Conservation (phyloP, 2,797 vertebrate species). For the Harpagifer antarcticus region DNA sequence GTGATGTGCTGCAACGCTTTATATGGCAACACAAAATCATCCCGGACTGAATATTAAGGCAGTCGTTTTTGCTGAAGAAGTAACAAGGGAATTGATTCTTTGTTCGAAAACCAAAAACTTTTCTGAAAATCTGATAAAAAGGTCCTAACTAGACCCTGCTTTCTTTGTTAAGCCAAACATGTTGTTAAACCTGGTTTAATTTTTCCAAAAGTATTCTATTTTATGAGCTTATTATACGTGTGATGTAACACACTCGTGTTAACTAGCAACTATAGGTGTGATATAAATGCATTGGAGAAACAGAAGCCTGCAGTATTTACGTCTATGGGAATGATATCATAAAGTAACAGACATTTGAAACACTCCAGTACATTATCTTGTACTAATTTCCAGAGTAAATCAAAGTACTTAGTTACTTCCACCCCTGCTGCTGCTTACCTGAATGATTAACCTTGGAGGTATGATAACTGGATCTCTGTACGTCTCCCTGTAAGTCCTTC, state of each 20-base stretch:
- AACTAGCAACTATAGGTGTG: background rate
- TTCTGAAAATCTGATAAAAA: too few relatives aligned
- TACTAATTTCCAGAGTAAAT: too few relatives aligned
- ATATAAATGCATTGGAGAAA: background rate
- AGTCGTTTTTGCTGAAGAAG: slow-evolving; percentile 9
- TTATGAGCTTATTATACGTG: background rate
- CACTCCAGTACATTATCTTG: too few relatives aligned
- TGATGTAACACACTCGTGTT: background rate
- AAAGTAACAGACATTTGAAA: too few relatives aligned
- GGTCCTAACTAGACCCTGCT: too few relatives aligned
- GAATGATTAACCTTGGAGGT: slow-evolving; percentile 33
- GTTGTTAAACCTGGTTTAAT: background rate
- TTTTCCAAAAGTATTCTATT: background rate
- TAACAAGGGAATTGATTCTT: too few relatives aligned
- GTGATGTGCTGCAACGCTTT: slow-evolving; percentile 18
- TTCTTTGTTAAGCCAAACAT: too few relatives aligned
- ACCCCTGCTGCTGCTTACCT: slow-evolving; percentile 13
- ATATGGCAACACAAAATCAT: slow-evolving; percentile 20
- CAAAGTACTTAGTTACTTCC: too few relatives aligned
- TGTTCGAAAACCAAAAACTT: too few relatives aligned
- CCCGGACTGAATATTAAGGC: background rate
- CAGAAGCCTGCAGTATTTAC: background rate
- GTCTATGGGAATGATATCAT: too few relatives aligned
- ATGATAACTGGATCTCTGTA: slow-evolving; percentile 12
- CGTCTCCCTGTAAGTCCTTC: background rate